Percentiles rank a stretch among this genome's conserved stretches.
Evolutionary conservation across 2,797 vertebrate species (phyloP).

Genomic region (Phataginus tricuspis): DNA sequence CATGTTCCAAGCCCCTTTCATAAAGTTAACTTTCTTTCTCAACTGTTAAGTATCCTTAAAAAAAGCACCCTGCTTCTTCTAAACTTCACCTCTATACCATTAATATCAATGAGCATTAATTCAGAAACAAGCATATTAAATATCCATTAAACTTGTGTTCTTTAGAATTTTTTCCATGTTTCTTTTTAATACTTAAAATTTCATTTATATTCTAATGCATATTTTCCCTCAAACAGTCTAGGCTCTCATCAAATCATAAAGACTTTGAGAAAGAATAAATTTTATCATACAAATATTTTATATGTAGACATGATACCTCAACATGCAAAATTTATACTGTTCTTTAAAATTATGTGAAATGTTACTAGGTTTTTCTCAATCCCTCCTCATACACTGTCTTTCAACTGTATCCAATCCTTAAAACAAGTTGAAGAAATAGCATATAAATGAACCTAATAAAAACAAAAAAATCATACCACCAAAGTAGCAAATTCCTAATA

Average conservation of each 20-base stretch:
- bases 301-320: slow-evolving; percentile 2
- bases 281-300: slow-evolving; percentile 37
- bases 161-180: slow-evolving; percentile 29
- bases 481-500: slow-evolving; percentile 49
- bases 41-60: neutral
- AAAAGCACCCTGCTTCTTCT: neutral
- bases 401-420: slow-evolving; percentile 49
- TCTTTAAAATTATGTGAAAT: slow-evolving; percentile 54
- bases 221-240: neutral
- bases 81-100: slow-evolving; percentile 23
- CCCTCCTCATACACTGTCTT: neutral
- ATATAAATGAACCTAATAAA: slow-evolving; percentile 49
- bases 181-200: slow-evolving; percentile 57
- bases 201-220: slow-evolving; percentile 29
- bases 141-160: neutral
- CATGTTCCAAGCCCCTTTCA: neutral
- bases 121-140: slow-evolving; percentile 31
- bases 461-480: neutral
- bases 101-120: slow-evolving; percentile 29
- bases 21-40: slow-evolving; percentile 22
- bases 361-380: slow-evolving; percentile 27
- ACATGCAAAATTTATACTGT: neutral
- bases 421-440: slow-evolving; percentile 48
- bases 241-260: slow-evolving; percentile 53
- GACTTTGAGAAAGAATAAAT: slow-evolving; percentile 15